These are phyloP conservation scores for Hipparchia semele DNA, from an alignment of 2,888 invertebrate genomes.

Conservation along the genomic window DNA sequence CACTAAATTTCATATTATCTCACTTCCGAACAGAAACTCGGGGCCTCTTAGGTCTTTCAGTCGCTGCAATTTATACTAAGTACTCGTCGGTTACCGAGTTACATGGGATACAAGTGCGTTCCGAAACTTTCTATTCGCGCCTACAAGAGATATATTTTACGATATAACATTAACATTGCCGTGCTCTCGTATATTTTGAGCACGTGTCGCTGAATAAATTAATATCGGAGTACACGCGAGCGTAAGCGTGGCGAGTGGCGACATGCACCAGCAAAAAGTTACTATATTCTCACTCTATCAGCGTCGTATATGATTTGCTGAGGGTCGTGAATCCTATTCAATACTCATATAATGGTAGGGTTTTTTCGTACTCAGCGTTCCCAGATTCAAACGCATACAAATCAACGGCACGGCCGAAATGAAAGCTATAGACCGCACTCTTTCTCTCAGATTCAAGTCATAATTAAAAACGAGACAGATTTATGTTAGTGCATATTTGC, in stretches of 20 bases:
- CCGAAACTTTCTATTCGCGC: constrained; percentile 46
- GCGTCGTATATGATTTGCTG: too few species aligned
- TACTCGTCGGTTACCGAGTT: constrained; percentile 40
- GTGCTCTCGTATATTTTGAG: constrained; percentile 51
- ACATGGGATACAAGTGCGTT: constrained; percentile 40
- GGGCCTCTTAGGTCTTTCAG: constrained; percentile 31
- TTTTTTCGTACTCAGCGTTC: too few species aligned
- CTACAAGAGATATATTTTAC: constrained; percentile 38
- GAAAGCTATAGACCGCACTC: too few species aligned
- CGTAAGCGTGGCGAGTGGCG: not conserved
- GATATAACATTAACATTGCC: constrained; percentile 45
- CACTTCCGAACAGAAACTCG: constrained; percentile 37
- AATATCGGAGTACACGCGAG: constrained; percentile 34
- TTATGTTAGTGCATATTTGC: too few species aligned
- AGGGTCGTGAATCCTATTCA: too few species aligned
- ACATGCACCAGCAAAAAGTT: not conserved
- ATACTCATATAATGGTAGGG: too few species aligned
- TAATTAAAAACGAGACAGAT: too few species aligned
- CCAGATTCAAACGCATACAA: too few species aligned
- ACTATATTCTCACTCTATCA: too few species aligned
- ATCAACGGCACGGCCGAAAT: too few species aligned
- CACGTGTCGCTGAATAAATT: constrained; percentile 57
- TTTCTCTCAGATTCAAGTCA: too few species aligned
- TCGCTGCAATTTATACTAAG: constrained; percentile 42
- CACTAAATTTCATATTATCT: constrained; percentile 41